Evolutionary conservation across 2,113 vertebrate species (phyloP).

Genomic region (Arizona elegans): DNA sequence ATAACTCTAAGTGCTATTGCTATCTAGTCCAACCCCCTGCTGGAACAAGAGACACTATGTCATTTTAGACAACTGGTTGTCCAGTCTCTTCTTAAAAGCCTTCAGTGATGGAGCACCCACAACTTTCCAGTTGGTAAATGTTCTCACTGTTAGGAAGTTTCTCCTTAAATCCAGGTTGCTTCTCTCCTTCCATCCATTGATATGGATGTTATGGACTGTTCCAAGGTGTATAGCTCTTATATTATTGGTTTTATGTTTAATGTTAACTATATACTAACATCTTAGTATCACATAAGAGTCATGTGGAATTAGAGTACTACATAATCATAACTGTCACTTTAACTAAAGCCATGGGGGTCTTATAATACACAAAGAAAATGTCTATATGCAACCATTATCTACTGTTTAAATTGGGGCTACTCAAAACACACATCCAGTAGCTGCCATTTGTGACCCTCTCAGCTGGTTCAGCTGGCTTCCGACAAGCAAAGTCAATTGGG

Average conservation of each 20-base stretch:
- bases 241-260: not conserved
- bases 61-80: not conserved
- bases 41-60: not conserved
- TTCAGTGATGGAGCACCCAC: not conserved
- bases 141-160: not conserved
- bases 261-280: not conserved
- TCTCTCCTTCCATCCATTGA: not conserved
- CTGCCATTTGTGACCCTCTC: not conserved
- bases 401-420: not conserved
- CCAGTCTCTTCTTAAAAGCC: not conserved
- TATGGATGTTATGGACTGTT: not conserved
- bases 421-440: not conserved
- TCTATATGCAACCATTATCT: not conserved
- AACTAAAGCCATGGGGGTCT: not conserved
- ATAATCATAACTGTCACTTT: not conserved
- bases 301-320: not conserved
- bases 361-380: not conserved
- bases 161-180: not conserved
- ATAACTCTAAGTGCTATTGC: no score
- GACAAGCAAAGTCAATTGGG: no score
- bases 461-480: no score
- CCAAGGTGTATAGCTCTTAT: not conserved
- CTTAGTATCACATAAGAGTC: not conserved
- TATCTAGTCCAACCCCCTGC: not conserved
- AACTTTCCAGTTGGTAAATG: not conserved